Base-by-base conservation (phyloP, 2,888 invertebrate species). In the Dione vanillae region DNA sequence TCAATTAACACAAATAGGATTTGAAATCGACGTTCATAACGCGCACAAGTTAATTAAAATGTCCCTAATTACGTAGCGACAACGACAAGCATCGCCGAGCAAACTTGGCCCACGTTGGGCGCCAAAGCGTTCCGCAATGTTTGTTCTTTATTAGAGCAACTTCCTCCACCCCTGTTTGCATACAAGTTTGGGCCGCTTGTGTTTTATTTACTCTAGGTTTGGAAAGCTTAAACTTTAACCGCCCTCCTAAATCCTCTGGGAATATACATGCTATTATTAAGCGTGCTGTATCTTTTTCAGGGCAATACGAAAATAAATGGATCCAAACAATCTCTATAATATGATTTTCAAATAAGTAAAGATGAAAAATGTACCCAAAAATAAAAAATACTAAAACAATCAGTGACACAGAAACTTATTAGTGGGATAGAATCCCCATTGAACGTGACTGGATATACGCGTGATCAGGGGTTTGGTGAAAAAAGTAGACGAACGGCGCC, bases 101-200 rank as follows among this genome's bases (percentile, higher is more conserved):
- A 76, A 79, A 78, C 77, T 76, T 73, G 75, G 74, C 73, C 77
- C 79, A 76, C 73, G 76, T 76, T 75, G 79, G 80, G 80, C 80
- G 81, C 80, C 80, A 79, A 80, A 80, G 74, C 79, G 79, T 76
- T 76, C 86, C 88, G 80, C 88, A 87, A 83, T 91, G 88, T 92
- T 90, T 91, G 89, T 82, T 83, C 86, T 88, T 88, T 91, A 90
- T 91, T 90, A 89, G 87, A 82, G 82, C 80, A 87, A 90, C 85
- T 89, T 88, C 78, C 83, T 78, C 82, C 82, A 75, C 78, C 81
- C 79, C 79, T 85, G 89, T 91, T 91, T 88, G 87, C 87, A 78
- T 79, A 80, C 80, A 83, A 86, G 85, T 86, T 87, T 81, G 82
- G 80, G 77, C 74, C 78, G 80, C 79, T 79, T 77, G 81, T 78